phyloP scores from a whole-genome alignment of 2,797 vertebrate species.

The Danionella dracula region DNA sequence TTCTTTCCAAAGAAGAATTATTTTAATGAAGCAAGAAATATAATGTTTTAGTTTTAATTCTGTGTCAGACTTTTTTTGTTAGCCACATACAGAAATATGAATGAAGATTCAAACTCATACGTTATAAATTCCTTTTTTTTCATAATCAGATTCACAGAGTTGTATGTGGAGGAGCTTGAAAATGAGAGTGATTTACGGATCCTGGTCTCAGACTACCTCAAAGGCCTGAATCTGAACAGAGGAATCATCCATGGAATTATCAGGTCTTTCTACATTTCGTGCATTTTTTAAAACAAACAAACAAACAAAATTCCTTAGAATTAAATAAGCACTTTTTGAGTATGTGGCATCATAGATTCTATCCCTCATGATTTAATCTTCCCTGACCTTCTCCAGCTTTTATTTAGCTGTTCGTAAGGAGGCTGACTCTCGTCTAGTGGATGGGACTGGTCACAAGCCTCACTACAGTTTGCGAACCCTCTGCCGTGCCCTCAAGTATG shows the following conservation, averaged over 20 bases:
- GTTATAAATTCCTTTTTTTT: too few relatives aligned
- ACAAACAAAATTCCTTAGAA: too few relatives aligned
- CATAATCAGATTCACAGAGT: slow-evolving; percentile 93
- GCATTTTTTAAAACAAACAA: not conserved
- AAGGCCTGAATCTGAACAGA: slow-evolving; percentile 77
- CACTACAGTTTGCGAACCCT: slow-evolving; percentile 93
- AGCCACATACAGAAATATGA: too few relatives aligned
- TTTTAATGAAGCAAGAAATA: too few relatives aligned
- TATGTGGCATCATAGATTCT: too few relatives aligned
- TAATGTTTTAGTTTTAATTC: too few relatives aligned
- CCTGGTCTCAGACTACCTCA: slow-evolving; percentile 88
- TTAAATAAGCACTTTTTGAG: too few relatives aligned
- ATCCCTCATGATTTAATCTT: not conserved
- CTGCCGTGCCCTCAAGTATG: slow-evolving; percentile 87
- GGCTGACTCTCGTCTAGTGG: slow-evolving; percentile 73
- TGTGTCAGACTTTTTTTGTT: too few relatives aligned
- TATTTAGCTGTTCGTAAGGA: slow-evolving; percentile 84
- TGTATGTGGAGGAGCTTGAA: slow-evolving; percentile 91
- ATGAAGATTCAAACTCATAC: too few relatives aligned
- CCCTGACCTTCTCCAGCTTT: slow-evolving; percentile 68
- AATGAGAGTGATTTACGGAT: slow-evolving; percentile 83
- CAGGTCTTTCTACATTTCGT: slow-evolving; percentile 64
- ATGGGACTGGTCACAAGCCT: slow-evolving; percentile 89
- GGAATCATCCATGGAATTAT: slow-evolving; percentile 83
- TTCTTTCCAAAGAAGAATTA: too few relatives aligned